Conservation (phyloP, 2,113 vertebrate species). For the Macquaria ambigua region DNA sequence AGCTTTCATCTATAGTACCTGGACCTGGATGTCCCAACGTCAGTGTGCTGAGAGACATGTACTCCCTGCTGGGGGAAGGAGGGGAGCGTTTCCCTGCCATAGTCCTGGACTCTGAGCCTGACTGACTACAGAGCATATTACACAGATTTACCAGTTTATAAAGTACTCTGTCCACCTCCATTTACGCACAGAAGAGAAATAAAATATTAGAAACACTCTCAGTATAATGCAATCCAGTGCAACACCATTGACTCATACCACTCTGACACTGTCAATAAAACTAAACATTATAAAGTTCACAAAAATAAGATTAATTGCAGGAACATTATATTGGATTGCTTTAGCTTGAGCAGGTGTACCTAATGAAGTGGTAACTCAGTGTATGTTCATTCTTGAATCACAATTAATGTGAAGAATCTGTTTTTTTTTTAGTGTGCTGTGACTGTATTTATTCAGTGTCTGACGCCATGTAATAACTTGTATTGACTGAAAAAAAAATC, state of each 20-base stretch:
- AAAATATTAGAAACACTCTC: not conserved
- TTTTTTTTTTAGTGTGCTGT: not conserved
- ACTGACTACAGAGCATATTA: constrained; percentile 59
- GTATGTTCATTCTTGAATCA: not conserved
- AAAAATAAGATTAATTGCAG: not conserved
- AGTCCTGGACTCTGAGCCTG: constrained; percentile 86
- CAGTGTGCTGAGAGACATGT: constrained; percentile 83
- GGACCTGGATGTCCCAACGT: constrained; percentile 55
- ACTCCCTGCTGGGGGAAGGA: constrained; percentile 90
- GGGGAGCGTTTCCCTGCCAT: constrained; percentile 87
- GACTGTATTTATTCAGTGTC: constrained; percentile 12
- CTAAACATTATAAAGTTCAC: not conserved
- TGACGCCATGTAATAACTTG: not conserved
- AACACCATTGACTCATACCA: not conserved
- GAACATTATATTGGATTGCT: not conserved
- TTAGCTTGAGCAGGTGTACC: not conserved
- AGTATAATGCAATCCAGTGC: not conserved
- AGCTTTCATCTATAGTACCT: constrained; percentile 61
- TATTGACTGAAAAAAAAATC: no score
- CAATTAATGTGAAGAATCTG: not conserved
- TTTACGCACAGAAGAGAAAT: not conserved
- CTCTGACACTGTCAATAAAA: constrained; percentile 11
- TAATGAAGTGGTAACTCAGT: constrained; percentile 6
- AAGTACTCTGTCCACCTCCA: not conserved
- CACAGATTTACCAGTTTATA: constrained; percentile 1